Evolutionary conservation across 2,888 invertebrate genomes (phyloP).

Genomic region (Acanthoscelides obtectus): DNA sequence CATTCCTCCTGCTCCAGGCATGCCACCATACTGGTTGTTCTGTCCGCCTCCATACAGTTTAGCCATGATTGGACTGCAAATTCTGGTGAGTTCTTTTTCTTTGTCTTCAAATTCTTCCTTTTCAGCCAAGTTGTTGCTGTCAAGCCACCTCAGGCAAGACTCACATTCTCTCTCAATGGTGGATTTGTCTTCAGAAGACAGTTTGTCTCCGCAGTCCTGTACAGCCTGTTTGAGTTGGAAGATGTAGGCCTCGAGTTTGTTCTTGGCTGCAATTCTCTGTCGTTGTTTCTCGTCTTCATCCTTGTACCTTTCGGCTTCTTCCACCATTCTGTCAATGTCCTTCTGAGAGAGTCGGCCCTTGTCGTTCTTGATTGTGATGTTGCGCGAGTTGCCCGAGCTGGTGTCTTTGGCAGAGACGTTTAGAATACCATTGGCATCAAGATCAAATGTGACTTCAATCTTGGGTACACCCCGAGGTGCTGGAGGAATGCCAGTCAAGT

Average conservation of each 20-base stretch:
- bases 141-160: conserved; percentile 62
- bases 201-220: conserved; percentile 58
- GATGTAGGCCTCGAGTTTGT: conserved; percentile 66
- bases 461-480: conserved; percentile 67
- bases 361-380: conserved; percentile 79
- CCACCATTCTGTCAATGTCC: conserved; percentile 76
- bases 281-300: conserved; percentile 69
- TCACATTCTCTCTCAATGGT: conserved; percentile 53
- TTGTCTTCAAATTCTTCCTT: conserved; percentile 63
- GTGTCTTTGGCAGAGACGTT: conserved; percentile 57
- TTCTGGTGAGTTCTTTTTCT: conserved; percentile 48
- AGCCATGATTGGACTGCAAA: conserved; percentile 57
- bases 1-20: conserved; percentile 25
- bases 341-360: conserved; percentile 74
- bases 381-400: conserved; percentile 61
- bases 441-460: conserved; percentile 67
- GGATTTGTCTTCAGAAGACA: conserved; percentile 61
- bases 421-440: conserved; percentile 70
- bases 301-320: conserved; percentile 68
- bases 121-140: conserved; percentile 61
- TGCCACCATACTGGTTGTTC: conserved; percentile 21
- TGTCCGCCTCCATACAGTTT: conserved; percentile 44
- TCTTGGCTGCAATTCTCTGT: conserved; percentile 62
- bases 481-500: conserved; percentile 63
- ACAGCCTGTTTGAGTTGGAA: conserved; percentile 65